These are phyloP conservation scores for Amblyornis subalaris DNA, from an alignment of 2,113 vertebrate genomes.

Conservation along the genomic window DNA sequence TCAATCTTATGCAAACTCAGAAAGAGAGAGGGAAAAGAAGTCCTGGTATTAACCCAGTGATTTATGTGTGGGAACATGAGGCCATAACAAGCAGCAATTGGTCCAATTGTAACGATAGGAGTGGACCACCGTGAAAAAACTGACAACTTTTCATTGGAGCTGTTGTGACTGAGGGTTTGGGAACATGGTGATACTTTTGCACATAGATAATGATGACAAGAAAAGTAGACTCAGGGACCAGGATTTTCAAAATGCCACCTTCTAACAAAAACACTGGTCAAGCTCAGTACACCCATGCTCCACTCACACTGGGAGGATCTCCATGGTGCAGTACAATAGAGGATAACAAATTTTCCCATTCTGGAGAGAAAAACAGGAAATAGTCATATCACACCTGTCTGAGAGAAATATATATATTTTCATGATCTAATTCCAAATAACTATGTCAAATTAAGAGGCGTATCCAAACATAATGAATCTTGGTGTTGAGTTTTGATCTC, in stretches of 20 bases:
- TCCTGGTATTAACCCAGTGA: conserved; percentile 27
- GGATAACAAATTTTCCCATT: not conserved
- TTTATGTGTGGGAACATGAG: not conserved
- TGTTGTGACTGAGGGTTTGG: not conserved
- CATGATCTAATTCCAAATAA: not conserved
- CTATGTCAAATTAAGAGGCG: not conserved
- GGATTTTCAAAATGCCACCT: not conserved
- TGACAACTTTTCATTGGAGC: not conserved
- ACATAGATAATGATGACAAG: not conserved
- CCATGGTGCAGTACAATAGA: not conserved
- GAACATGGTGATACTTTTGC: not conserved
- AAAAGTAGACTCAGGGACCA: not conserved
- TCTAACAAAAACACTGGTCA: not conserved
- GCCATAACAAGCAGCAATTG: not conserved
- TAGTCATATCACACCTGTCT: not conserved
- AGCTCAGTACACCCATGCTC: not conserved
- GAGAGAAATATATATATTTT: not conserved
- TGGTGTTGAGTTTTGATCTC: not conserved
- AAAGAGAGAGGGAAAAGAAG: not conserved
- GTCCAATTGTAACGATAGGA: not conserved
- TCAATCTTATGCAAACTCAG: conserved; percentile 25
- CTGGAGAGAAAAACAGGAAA: not conserved
- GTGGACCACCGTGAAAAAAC: not conserved
- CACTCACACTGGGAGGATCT: not conserved
- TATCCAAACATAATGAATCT: not conserved